phyloP scores from a whole-genome alignment of 1,140 invertebrate species.

The Ylistrum balloti region DNA sequence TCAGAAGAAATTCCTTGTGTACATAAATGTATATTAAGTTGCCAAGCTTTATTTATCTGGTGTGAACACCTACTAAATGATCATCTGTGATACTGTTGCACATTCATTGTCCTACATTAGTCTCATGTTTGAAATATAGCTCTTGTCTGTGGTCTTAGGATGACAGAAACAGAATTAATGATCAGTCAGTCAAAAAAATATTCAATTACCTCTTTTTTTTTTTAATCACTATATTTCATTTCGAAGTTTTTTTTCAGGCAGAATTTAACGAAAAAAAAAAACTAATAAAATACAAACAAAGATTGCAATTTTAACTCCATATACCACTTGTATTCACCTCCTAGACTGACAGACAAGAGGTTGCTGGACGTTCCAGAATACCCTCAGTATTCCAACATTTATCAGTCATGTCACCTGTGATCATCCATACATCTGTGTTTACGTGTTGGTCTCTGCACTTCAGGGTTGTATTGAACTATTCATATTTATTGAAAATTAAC shows the following conservation, averaged over 20 bases:
- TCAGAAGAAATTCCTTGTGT: not conserved
- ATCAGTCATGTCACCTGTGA: slow-evolving; percentile 24
- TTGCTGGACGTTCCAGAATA: not conserved
- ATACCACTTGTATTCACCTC: not conserved
- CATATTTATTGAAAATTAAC: slow-evolving; percentile 21
- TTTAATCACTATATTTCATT: too few species aligned
- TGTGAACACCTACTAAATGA: not conserved
- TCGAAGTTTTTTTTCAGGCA: too few species aligned
- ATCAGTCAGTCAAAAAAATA: too few species aligned
- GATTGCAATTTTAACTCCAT: too few species aligned
- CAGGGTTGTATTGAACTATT: not conserved
- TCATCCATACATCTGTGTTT: slow-evolving; percentile 13
- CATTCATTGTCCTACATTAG: not conserved
- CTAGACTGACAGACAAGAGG: not conserved
- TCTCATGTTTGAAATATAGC: slow-evolving; percentile 16
- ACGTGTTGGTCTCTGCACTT: not conserved
- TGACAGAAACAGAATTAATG: not conserved
- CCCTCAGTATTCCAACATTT: slow-evolving; percentile 33
- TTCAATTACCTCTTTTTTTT: too few species aligned
- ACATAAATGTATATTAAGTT: slow-evolving; percentile 27
- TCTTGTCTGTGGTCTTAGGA: slow-evolving; percentile 26
- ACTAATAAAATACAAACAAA: too few species aligned
- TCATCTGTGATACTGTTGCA: slow-evolving; percentile 38
- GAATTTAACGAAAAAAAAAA: too few species aligned
- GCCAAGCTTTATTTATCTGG: not conserved